A percentile compares a stretch with the other conserved stretches of the same genome.
Conservation (phyloP, 2,797 vertebrate species). For the Caiman crocodilus region DNA sequence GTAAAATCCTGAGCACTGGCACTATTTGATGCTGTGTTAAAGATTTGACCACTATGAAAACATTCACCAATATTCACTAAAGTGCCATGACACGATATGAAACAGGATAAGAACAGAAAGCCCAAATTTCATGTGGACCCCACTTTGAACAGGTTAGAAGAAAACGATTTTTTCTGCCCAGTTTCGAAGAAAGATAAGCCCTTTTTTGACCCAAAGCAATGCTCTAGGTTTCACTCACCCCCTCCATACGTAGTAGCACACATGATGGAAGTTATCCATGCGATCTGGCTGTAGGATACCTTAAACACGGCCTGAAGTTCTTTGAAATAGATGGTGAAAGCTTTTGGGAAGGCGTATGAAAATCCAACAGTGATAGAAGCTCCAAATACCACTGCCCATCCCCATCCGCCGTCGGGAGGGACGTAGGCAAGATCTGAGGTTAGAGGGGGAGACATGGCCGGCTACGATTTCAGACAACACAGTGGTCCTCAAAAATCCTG, state of each 20-base stretch:
- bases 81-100: not conserved
- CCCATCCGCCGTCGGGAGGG: constrained; percentile 86
- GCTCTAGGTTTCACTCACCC: constrained; percentile 77
- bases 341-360: constrained; percentile 86
- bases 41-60: not conserved
- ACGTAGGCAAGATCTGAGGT: constrained; percentile 55
- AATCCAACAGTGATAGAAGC: constrained; percentile 87
- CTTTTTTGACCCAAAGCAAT: constrained; percentile 29
- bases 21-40: not conserved
- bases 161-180: not conserved
- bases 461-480: constrained; percentile 14
- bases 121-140: not conserved
- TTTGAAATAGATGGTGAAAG: constrained; percentile 86
- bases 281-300: constrained; percentile 84
- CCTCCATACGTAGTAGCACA: constrained; percentile 85
- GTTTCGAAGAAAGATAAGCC: not conserved
- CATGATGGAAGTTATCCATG: constrained; percentile 88
- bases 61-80: not conserved
- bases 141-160: not conserved
- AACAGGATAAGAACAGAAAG: not conserved
- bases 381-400: constrained; percentile 85
- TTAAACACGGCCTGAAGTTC: constrained; percentile 84
- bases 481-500: not conserved
- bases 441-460: constrained; percentile 79
- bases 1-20: not conserved